Evolutionary conservation across 2,113 vertebrate genomes (phyloP), one percentile per base, ranked within the genome.

Genomic region (Cariama cristata): DNA sequence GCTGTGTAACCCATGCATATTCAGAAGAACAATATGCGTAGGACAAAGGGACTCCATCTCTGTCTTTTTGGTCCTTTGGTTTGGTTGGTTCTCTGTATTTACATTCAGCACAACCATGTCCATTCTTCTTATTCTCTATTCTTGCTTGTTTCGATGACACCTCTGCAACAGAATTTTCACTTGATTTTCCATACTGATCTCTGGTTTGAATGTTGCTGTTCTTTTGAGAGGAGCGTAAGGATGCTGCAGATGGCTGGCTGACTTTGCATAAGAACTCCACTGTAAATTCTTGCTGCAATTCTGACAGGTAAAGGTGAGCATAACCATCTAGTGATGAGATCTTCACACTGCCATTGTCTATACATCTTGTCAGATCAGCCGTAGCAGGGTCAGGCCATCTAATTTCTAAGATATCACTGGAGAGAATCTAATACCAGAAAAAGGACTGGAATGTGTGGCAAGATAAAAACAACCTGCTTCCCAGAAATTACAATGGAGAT

Each of bases 181-280:
- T 81, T n/a, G 20, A 19, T 74, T 94, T 97, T 86, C n/a, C 90
- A 79, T 14, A 12, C 13, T 56, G 53, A 74, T 95, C 91, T 71
- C 71, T 0, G 0, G 60, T 81, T 86, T 85, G 80, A 83, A 42
- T 62, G 64, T 14, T 86, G 35, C 40, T 94, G 14, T 59, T 94
- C 66, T 87, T 97, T 75, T 89, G 66, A 72, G 88, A 95, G 33
- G 86, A 53, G 27, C 2, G 0, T 45, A 35, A 30, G 47, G 89
- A 88, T 30, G 59, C 67, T 23, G 77, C 66, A 63, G 80, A 58
- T 53, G 84, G 74, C 59, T 97, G 98, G 95, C 99, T 99, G 67
- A 99, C 97, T 95, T 98, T 98, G 96, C 99, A 99, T 19, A 98
- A 97, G 96, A 99, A 99, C 74, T 98, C 92, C 11, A 99, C 98